Evolutionary conservation across 2,888 invertebrate genomes (phyloP).

Genomic region (Heliconius sara): DNA sequence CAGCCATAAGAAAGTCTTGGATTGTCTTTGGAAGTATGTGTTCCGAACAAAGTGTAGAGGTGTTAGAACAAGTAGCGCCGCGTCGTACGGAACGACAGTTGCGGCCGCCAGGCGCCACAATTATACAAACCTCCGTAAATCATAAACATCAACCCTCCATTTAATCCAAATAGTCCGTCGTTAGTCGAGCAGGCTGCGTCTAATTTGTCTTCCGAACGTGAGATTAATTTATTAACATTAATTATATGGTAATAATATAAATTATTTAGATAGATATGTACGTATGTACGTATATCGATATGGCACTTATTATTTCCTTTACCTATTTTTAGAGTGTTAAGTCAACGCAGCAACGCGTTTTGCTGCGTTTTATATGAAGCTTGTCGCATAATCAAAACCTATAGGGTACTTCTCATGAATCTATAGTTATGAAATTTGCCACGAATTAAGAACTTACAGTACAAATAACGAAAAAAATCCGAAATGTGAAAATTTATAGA

Average conservation of each 20-base stretch:
- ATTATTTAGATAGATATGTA: slow-evolving; percentile 39
- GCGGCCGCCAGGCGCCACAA: slow-evolving; percentile 79
- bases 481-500: too few relatives aligned
- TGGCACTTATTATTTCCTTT: background rate
- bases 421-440: too few relatives aligned
- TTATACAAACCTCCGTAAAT: slow-evolving; percentile 81
- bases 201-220: slow-evolving; percentile 82
- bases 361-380: too few relatives aligned
- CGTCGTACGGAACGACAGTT: slow-evolving; percentile 53
- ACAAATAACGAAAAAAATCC: too few relatives aligned
- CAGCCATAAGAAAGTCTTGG: background rate
- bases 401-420: too few relatives aligned
- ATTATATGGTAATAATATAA: slow-evolving; percentile 74
- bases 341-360: too few relatives aligned
- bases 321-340: background rate
- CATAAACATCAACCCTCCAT: slow-evolving; percentile 84
- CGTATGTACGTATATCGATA: slow-evolving; percentile 24
- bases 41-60: slow-evolving; percentile 30
- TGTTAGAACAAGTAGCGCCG: slow-evolving; percentile 42
- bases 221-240: slow-evolving; percentile 84
- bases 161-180: slow-evolving; percentile 84
- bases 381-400: too few relatives aligned
- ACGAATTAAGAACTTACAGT: too few relatives aligned
- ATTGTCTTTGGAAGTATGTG: background rate
- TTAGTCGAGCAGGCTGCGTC: slow-evolving; percentile 82